Evolutionary conservation across 2,888 invertebrate genomes (phyloP).

Genomic region (Argyresthia albistria): DNA sequence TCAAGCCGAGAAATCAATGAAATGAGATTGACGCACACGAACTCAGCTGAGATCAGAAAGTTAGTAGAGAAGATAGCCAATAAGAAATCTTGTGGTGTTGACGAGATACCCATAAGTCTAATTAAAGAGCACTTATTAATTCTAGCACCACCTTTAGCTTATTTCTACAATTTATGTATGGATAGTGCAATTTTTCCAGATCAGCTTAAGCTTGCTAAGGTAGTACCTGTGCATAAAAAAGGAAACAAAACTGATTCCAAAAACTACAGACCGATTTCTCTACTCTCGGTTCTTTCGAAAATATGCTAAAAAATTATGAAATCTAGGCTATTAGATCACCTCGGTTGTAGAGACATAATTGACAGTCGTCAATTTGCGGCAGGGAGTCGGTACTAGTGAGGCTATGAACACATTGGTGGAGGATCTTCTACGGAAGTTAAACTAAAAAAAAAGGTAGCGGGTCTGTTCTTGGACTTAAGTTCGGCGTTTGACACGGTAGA

Average conservation of each 20-base stretch:
- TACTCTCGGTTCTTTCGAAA: slow-evolving; percentile 9
- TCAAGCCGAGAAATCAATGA: too few species aligned
- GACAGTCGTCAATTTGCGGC: neutral
- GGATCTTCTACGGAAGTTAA: neutral
- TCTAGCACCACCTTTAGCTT: neutral
- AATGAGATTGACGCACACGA: too few species aligned
- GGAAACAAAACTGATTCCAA: slow-evolving; percentile 7
- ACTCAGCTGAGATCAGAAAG: too few species aligned
- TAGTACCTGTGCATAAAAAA: slow-evolving; percentile 10
- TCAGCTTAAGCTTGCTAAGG: slow-evolving; percentile 10
- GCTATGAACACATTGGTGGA: neutral
- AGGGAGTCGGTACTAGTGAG: neutral
- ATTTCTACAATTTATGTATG: slow-evolving; percentile 4
- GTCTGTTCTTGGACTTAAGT: neutral
- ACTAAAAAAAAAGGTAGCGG: neutral
- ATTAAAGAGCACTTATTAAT: slow-evolving; percentile 6
- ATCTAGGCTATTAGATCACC: neutral
- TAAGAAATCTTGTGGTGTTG: slow-evolving; percentile 10
- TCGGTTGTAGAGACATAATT: neutral
- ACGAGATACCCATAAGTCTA: slow-evolving; percentile 11
- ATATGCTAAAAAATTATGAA: slow-evolving; percentile 8
- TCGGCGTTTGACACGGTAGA: too few species aligned
- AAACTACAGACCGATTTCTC: slow-evolving; percentile 12
- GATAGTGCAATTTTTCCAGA: slow-evolving; percentile 9
- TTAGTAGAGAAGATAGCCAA: too few species aligned